Percentiles rank a stretch among this genome's conserved stretches.
Evolutionary conservation across 2,113 vertebrate genomes (phyloP).

Genomic region (Hyperopisus bebe): DNA sequence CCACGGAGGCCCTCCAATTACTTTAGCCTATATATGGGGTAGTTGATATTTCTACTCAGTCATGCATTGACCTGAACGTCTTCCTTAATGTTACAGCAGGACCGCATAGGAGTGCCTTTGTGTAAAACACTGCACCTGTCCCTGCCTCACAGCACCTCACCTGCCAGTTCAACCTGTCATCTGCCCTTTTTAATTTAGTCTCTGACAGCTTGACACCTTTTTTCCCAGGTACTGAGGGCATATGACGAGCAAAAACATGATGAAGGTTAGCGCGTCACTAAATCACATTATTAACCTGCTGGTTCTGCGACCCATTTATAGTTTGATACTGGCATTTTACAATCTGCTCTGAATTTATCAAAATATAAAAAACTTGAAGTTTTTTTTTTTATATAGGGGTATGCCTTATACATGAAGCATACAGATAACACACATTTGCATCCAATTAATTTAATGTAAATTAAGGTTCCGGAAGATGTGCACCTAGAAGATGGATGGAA

Average conservation of each 20-base stretch:
- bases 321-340: neutral
- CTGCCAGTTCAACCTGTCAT: slow-evolving; percentile 46
- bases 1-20: neutral
- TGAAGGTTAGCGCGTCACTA: slow-evolving; percentile 48
- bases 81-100: neutral
- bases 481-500: neutral
- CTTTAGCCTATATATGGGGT: neutral
- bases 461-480: neutral
- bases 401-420: neutral
- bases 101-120: slow-evolving; percentile 8
- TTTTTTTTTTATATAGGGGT: neutral
- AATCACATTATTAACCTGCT: slow-evolving; percentile 35
- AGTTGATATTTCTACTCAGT: neutral
- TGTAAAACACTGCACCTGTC: slow-evolving; percentile 48
- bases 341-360: neutral
- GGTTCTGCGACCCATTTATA: neutral
- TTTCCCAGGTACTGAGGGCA: neutral
- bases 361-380: neutral
- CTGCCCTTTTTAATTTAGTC: slow-evolving; percentile 49
- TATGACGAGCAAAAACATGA: slow-evolving; percentile 42
- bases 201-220: slow-evolving; percentile 36
- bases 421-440: neutral
- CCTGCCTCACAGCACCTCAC: slow-evolving; percentile 54
- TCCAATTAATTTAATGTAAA: neutral
- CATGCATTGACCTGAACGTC: neutral